Conservation (phyloP, 1,140 invertebrate genomes). For the Drosophila ercepeae region DNA sequence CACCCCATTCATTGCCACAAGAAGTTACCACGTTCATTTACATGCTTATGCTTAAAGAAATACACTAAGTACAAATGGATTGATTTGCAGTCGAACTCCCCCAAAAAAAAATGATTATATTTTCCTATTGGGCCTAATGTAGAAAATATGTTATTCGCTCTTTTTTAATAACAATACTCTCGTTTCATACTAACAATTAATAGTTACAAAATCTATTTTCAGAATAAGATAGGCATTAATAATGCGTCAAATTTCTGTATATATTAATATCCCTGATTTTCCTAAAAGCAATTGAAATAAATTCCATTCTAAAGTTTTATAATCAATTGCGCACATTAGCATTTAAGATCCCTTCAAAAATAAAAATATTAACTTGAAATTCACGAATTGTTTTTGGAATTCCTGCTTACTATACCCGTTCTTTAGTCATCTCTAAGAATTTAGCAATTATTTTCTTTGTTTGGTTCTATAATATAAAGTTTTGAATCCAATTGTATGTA, state of each 20-base stretch:
- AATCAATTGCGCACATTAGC: neutral
- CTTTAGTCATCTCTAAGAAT: no score
- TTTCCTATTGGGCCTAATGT: neutral
- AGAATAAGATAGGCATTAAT: neutral
- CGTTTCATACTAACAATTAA: neutral
- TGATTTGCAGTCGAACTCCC: conserved; percentile 10
- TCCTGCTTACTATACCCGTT: no score
- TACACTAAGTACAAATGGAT: conserved; percentile 15
- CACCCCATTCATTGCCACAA: conserved; percentile 8
- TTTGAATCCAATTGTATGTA: neutral
- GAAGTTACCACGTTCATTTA: conserved; percentile 5
- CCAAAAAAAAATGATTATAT: neutral
- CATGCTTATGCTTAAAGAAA: conserved; percentile 18
- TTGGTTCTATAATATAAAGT: neutral
- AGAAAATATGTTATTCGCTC: neutral
- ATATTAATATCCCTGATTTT: no score
- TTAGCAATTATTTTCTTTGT: no score
- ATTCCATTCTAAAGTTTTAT: no score
- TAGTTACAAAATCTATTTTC: neutral
- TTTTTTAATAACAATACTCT: neutral
- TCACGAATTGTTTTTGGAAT: neutral
- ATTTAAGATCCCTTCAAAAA: neutral
- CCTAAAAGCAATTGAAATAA: no score
- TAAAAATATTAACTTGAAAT: neutral
- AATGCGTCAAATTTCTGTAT: no score